Evolutionary conservation across 2,797 vertebrate species (phyloP).

Genomic region (Neopelma chrysocephalum): DNA sequence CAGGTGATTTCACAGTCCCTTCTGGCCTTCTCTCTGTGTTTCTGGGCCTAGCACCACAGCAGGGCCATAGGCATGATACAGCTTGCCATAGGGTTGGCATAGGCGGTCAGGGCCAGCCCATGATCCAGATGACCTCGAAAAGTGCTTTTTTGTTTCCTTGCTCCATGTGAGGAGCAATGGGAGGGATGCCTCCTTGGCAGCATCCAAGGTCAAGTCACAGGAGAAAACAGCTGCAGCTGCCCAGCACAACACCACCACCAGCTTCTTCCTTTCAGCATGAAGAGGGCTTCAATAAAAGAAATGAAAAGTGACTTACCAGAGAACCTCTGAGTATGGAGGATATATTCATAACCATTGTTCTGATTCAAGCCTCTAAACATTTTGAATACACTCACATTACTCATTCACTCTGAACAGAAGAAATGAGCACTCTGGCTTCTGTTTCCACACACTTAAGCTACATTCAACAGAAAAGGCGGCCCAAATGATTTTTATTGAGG

Average conservation of each 20-base stretch:
- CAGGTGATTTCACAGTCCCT: not conserved
- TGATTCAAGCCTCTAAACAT: not conserved
- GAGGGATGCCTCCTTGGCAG: not conserved
- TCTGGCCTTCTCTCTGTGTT: not conserved
- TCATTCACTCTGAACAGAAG: not conserved
- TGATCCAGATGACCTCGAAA: not conserved
- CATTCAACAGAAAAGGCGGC: not conserved
- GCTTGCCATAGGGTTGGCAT: not conserved
- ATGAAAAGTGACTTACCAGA: not conserved
- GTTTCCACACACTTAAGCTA: not conserved
- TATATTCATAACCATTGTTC: not conserved
- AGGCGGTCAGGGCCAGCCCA: rapidly evolving
- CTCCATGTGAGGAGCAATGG: not conserved
- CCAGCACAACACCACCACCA: not conserved
- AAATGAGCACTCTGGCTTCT: not conserved
- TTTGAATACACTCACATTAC: not conserved
- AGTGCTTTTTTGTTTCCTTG: not conserved
- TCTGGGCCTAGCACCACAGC: not conserved
- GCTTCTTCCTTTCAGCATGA: not conserved
- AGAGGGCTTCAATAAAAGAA: not conserved
- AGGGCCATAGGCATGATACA: not conserved
- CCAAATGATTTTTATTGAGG: not conserved
- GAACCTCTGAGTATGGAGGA: not conserved
- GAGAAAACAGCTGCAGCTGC: not conserved
- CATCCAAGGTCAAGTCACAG: not conserved